These are phyloP conservation scores for Aricia artaxerxes DNA, from an alignment of 2,888 invertebrate genomes.

Conservation along the genomic window DNA sequence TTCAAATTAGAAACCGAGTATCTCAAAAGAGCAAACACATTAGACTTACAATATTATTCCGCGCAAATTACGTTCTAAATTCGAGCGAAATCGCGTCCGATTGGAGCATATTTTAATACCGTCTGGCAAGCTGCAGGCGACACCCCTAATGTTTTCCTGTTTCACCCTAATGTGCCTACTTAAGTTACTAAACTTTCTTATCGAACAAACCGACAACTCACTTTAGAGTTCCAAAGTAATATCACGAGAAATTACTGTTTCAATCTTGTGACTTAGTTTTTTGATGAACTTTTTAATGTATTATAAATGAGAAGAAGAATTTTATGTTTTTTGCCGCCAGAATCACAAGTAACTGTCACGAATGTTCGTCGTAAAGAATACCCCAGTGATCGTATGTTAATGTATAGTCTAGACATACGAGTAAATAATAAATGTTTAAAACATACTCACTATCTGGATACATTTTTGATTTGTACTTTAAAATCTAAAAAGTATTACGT, in stretches of 20 bases:
- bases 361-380: background rate
- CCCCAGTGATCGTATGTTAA: background rate
- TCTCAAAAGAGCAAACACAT: background rate
- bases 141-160: constrained; percentile 75
- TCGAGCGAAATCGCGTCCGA: constrained; percentile 54
- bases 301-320: constrained; percentile 19
- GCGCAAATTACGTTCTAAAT: constrained; percentile 59
- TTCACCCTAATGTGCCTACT: constrained; percentile 75
- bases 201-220: constrained; percentile 69
- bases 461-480: background rate
- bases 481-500: background rate
- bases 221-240: constrained; percentile 59
- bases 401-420: background rate
- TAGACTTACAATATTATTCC: constrained; percentile 55
- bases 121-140: constrained; percentile 69
- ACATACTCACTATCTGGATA: background rate
- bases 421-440: background rate
- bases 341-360: background rate
- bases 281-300: constrained; percentile 29
- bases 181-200: constrained; percentile 77
- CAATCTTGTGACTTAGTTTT: constrained; percentile 32
- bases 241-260: constrained; percentile 39
- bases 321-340: background rate
- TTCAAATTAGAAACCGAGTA: background rate
- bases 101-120: constrained; percentile 75